Conservation (phyloP, 2,888 invertebrate species). For the Lasioglossum vierecki region DNA sequence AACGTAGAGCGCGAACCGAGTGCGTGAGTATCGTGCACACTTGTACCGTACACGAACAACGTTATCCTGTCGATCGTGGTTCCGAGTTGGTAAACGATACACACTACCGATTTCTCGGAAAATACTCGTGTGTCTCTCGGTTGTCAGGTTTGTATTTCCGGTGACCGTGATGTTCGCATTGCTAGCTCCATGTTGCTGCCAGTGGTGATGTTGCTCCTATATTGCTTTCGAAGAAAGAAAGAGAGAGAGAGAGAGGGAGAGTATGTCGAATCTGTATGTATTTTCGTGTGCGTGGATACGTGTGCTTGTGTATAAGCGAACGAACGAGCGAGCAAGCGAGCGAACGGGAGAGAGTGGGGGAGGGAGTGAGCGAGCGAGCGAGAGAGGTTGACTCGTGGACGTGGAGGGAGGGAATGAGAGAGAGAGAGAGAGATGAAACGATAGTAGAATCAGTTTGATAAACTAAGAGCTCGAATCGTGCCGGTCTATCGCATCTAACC, state of each 20-base stretch:
- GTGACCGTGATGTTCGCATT: constrained; percentile 69
- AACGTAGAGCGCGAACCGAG: constrained; percentile 31
- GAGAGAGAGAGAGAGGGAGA: neutral
- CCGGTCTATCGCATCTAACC: constrained; percentile 38
- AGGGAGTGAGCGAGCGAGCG: constrained; percentile 19
- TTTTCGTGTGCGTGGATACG: neutral
- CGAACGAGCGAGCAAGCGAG: neutral
- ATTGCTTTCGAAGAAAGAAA: constrained; percentile 25
- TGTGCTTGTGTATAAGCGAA: constrained; percentile 19
- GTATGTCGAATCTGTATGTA: neutral
- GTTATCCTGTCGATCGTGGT: constrained; percentile 34
- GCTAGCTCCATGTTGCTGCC: constrained; percentile 54
- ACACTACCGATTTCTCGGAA: constrained; percentile 28
- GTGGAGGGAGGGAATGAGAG: neutral
- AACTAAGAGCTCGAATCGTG: constrained; percentile 53
- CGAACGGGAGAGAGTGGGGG: neutral
- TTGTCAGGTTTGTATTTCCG: constrained; percentile 80
- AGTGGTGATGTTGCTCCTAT: constrained; percentile 37
- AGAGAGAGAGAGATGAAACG: constrained; percentile 32
- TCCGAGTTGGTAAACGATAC: constrained; percentile 33
- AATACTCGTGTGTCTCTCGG: constrained; percentile 63
- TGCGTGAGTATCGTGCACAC: constrained; percentile 23
- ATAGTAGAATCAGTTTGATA: constrained; percentile 53
- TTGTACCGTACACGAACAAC: constrained; percentile 10
- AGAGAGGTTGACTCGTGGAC: constrained; percentile 20